phyloP scores from a whole-genome alignment of 37 sponge, comb jelly and placozoan species.

The Bolinopsis microptera region DNA sequence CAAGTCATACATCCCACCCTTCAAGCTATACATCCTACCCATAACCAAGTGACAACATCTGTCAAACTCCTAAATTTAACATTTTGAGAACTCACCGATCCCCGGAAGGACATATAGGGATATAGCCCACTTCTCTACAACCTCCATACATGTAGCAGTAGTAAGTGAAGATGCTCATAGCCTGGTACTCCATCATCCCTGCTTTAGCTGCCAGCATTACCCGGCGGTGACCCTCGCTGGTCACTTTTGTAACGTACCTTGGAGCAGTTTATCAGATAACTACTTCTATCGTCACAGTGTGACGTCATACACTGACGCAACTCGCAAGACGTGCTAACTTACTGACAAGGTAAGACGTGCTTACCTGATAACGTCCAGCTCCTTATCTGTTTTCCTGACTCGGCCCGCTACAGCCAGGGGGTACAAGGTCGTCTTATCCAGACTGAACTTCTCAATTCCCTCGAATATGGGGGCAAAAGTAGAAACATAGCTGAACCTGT shows the following conservation, averaged over 20 bases:
- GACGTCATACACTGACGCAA: too few relatives aligned
- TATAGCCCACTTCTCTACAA: neutral
- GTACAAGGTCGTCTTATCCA: slow-evolving; percentile 29
- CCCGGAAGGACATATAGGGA: slow-evolving; percentile 3
- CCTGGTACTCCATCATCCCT: slow-evolving; percentile 89
- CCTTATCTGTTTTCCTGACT: slow-evolving; percentile 3
- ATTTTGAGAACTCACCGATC: slow-evolving; percentile 7
- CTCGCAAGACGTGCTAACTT: too few relatives aligned
- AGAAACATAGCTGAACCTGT: slow-evolving; percentile 24
- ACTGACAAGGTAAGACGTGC: too few relatives aligned
- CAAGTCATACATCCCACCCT: too few relatives aligned
- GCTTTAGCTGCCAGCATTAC: slow-evolving; percentile 88
- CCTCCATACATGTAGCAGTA: slow-evolving; percentile 41
- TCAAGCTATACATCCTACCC: neutral
- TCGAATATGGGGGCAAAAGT: slow-evolving; percentile 4
- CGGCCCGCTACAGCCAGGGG: neutral
- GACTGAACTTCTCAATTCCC: neutral
- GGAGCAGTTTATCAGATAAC: neutral
- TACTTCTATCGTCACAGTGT: too few relatives aligned
- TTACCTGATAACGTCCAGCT: neutral
- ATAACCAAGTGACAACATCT: neutral
- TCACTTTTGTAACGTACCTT: neutral
- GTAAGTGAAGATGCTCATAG: slow-evolving; percentile 81
- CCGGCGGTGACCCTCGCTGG: neutral
- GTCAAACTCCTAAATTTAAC: too few relatives aligned